Base-by-base conservation (phyloP, 2,113 vertebrate species). In the Heptranchias perlo region DNA sequence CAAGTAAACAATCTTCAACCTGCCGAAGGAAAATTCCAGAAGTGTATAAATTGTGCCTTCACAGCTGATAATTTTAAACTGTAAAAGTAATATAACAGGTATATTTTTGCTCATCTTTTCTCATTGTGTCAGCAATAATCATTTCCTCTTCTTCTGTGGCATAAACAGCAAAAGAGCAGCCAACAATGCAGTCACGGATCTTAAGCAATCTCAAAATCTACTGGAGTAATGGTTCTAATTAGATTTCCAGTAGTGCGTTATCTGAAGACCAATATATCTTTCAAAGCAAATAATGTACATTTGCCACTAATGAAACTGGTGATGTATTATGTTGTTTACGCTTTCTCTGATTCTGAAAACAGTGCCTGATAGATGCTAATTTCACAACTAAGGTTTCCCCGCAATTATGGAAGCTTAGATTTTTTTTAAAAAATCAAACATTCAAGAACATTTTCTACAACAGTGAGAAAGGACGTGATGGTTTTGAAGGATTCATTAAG, bases 191-290 rank as follows among this genome's bases (percentile, higher is more conserved):
- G 52, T 58, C 11, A 28, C 49, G 58, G 52, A 35, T 16, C 52
- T 0, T 54, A 35, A 54, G 52, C 52, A 58, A 91, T 4, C 10
- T 52, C 28, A 91, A 54, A 87, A 91, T 14, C 47, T 11, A 58
- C 52, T 54, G 28, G 47, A 91, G 52, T 91, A 91, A 35, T 54
- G 86, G 52, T 91, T 91, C 58, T 91, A 91, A 91, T 91, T 91
- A 91, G 11, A 91, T 91, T 91, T 91, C 76, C 86, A 91, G 10
- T 35, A 35, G 28, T 54, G 6, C 54, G 47, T 23, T 52, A 11
- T 10, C 49, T 91, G 49, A 91, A 91, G 73, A 54, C 86, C 25
- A 54, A 58, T 58, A 35, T 14, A 82, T 58, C 52, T 58, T 91
- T 54, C 28, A 54, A 58, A 14, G 25, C 49, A 52, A 91, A 58